These are phyloP conservation scores for Cheilosia vulpina DNA, from an alignment of 2,888 invertebrate species.

Conservation along the genomic window DNA sequence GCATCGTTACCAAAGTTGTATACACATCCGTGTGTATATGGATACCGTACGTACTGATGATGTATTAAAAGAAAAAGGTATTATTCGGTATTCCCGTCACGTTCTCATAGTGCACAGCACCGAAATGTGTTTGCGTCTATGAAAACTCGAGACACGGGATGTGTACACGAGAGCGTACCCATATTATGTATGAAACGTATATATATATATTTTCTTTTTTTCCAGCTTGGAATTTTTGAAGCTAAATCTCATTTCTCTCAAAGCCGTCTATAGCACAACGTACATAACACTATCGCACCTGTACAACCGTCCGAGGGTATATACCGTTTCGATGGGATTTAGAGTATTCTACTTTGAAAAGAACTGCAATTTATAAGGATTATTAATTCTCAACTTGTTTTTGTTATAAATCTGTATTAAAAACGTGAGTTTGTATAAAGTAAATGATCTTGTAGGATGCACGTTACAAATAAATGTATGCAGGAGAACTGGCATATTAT, in stretches of 20 bases:
- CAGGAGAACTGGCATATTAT: not conserved
- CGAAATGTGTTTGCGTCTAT: slow-evolving; percentile 73
- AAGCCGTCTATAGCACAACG: slow-evolving; percentile 13
- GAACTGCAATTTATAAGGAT: slow-evolving; percentile 32
- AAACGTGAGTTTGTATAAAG: slow-evolving; percentile 10
- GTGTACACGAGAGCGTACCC: slow-evolving; percentile 48
- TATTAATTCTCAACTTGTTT: slow-evolving; percentile 31
- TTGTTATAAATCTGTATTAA: not conserved
- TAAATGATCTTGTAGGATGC: not conserved
- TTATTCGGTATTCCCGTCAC: slow-evolving; percentile 51
- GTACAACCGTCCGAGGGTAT: slow-evolving; percentile 16
- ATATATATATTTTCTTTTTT: slow-evolving; percentile 20
- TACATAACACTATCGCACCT: slow-evolving; percentile 62
- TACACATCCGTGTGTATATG: slow-evolving; percentile 10
- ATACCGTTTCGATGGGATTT: slow-evolving; percentile 44
- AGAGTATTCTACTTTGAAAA: slow-evolving; percentile 26
- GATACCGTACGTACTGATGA: slow-evolving; percentile 47
- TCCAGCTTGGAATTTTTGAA: slow-evolving; percentile 37
- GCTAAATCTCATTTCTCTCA: slow-evolving; percentile 62
- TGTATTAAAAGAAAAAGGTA: slow-evolving; percentile 64
- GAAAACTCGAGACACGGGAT: slow-evolving; percentile 64
- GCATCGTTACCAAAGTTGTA: slow-evolving; percentile 58
- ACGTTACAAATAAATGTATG: not conserved
- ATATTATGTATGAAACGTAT: slow-evolving; percentile 26
- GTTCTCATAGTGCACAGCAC: slow-evolving; percentile 70